These are phyloP conservation scores for Bruchidius siliquastri DNA, from an alignment of 2,888 invertebrate species.

Conservation along the genomic window DNA sequence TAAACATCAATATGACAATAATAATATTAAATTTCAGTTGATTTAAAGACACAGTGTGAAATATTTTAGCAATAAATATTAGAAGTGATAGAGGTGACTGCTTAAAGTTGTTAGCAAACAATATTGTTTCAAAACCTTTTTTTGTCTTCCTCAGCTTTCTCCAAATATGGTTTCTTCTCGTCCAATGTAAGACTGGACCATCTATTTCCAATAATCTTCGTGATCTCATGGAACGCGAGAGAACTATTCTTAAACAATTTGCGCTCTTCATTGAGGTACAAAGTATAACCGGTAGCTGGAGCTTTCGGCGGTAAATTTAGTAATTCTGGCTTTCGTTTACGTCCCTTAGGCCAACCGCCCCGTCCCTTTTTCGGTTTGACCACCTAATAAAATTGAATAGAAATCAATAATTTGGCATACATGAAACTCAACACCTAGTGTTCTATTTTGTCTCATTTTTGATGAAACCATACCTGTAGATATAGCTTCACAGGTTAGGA, in stretches of 20 bases:
- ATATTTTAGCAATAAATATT: no score
- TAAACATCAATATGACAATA: no score
- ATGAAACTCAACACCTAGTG: no score
- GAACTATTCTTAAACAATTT: conserved; percentile 51
- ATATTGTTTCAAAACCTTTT: conserved; percentile 27
- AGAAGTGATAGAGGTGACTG: no score
- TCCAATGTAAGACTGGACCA: conserved; percentile 54
- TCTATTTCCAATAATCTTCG: conserved; percentile 46
- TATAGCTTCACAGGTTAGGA: no score
- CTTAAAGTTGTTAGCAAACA: no score
- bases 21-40: no score
- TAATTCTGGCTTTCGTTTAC: conserved; percentile 53
- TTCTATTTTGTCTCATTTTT: no score
- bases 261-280: conserved; percentile 54
- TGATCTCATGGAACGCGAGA: conserved; percentile 54
- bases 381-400: conserved; percentile 8
- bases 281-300: conserved; percentile 55
- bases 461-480: no score
- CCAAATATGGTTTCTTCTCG: conserved; percentile 54
- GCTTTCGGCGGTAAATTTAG: conserved; percentile 53
- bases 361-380: conserved; percentile 45
- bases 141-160: conserved; percentile 55
- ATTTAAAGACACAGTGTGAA: no score
- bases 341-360: conserved; percentile 60
- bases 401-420: no score